phyloP scores from a whole-genome alignment of 1,140 invertebrate species.

The Apis laboriosa region DNA sequence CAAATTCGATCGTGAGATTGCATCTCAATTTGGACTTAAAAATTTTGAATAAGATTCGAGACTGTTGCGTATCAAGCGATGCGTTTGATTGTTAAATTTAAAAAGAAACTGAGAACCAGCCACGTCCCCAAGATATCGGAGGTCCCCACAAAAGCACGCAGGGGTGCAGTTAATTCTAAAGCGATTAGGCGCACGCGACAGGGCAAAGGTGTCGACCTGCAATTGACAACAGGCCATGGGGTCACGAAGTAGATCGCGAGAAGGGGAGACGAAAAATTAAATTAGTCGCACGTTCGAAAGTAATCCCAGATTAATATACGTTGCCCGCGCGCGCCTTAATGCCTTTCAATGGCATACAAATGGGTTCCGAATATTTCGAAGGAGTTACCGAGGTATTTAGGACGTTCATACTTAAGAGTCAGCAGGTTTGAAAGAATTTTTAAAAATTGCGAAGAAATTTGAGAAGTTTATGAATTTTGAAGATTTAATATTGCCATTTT shows the following conservation, averaged over 20 bases:
- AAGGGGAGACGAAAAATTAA: constrained; percentile 72
- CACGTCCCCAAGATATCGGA: constrained; percentile 40
- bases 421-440: too few species aligned
- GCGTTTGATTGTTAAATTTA: constrained; percentile 21
- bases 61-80: constrained; percentile 24
- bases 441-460: background rate
- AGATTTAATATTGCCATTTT: too few species aligned
- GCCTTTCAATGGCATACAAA: constrained; percentile 2
- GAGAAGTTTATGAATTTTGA: background rate
- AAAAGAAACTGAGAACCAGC: constrained; percentile 4
- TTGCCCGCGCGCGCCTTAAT: background rate
- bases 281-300: constrained; percentile 64
- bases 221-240: constrained; percentile 77
- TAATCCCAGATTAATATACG: constrained; percentile 57
- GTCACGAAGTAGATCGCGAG: constrained; percentile 56
- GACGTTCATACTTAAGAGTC: background rate
- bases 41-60: background rate
- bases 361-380: background rate
- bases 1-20: background rate
- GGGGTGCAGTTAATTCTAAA: constrained; percentile 77
- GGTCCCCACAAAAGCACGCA: constrained; percentile 55
- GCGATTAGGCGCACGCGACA: constrained; percentile 79
- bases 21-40: background rate
- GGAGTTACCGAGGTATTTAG: background rate
- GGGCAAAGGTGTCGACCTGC: constrained; percentile 79